These are phyloP conservation scores for Drosophila sproati DNA, from an alignment of 1,140 invertebrate genomes.

Conservation along the genomic window DNA sequence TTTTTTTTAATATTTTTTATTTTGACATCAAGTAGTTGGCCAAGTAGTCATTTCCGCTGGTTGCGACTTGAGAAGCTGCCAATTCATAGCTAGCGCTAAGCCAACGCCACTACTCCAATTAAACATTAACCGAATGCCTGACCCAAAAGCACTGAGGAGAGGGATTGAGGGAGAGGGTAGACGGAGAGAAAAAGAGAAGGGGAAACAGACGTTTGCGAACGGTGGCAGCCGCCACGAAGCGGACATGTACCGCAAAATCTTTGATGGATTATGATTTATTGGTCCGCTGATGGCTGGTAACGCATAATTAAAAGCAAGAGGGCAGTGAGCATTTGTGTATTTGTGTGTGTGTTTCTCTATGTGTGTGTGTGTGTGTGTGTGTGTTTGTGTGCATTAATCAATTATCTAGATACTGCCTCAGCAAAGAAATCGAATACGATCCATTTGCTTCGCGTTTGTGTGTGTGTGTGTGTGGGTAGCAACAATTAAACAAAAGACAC, in stretches of 20 bases:
- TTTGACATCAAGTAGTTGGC: conserved; percentile 65
- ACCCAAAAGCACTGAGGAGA: too few species aligned
- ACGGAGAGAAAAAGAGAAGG: not conserved
- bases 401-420: conserved; percentile 60
- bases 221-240: conserved; percentile 37
- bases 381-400: conserved; percentile 66
- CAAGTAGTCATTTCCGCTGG: conserved; percentile 72
- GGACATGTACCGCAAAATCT: conserved; percentile 68
- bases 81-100: conserved; percentile 35
- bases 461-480: conserved; percentile 48
- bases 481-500: conserved; percentile 83
- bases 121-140: conserved; percentile 54
- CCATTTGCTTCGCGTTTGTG: conserved; percentile 20
- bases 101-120: conserved; percentile 48
- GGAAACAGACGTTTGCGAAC: conserved; percentile 5
- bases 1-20: not conserved
- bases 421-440: conserved; percentile 55
- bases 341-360: not conserved
- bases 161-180: not conserved
- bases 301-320: conserved; percentile 78
- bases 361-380: conserved; percentile 10
- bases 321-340: conserved; percentile 12
- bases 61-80: conserved; percentile 42
- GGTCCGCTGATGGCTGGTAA: conserved; percentile 66
- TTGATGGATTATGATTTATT: conserved; percentile 83